Conservation (phyloP, 2,888 invertebrate genomes). For the Mesochorus sp. region DNA sequence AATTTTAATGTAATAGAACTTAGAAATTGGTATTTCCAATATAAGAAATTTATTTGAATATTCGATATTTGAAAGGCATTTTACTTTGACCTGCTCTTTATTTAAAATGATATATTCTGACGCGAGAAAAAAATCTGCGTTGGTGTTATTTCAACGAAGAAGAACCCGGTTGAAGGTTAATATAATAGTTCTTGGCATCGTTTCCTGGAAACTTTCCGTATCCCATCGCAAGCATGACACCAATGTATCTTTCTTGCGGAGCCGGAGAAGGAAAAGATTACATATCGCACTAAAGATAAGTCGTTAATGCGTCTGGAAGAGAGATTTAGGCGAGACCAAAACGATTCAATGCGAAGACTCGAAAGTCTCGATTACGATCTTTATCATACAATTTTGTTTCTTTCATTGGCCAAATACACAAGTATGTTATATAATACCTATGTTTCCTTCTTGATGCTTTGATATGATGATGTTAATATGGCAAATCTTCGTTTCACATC, state of each 20-base stretch:
- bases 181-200: slow-evolving; percentile 68
- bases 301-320: slow-evolving; percentile 58
- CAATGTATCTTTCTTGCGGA: slow-evolving; percentile 53
- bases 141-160: slow-evolving; percentile 34
- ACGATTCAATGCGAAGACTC: slow-evolving; percentile 34
- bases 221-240: slow-evolving; percentile 54
- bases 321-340: slow-evolving; percentile 52
- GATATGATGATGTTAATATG: neutral
- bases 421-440: neutral
- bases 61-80: neutral
- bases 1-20: too few species aligned
- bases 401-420: neutral
- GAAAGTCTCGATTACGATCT: slow-evolving; percentile 17
- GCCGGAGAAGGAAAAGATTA: slow-evolving; percentile 12
- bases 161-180: slow-evolving; percentile 29
- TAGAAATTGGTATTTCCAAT: neutral
- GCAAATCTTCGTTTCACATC: too few species aligned
- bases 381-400: slow-evolving; percentile 17
- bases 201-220: slow-evolving; percentile 66
- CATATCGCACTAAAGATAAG: slow-evolving; percentile 48
- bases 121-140: neutral
- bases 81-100: neutral
- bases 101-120: neutral
- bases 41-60: neutral
- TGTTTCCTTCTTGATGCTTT: neutral